Evolutionary conservation across 2,797 vertebrate genomes (phyloP).

Genomic region (Hipposideros larvatus): DNA sequence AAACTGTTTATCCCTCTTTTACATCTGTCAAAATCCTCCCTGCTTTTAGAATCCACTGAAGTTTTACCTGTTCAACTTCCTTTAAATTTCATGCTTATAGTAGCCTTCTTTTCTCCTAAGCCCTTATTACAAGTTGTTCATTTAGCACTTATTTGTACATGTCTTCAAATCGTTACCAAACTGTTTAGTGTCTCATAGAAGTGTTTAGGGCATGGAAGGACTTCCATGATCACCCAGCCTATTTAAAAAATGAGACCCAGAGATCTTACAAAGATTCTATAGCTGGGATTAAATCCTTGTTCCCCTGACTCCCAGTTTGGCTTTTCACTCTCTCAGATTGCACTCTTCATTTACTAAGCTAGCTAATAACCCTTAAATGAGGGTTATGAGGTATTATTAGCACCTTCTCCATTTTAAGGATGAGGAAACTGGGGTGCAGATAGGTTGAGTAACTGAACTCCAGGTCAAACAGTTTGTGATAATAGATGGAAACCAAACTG

Average conservation of each 20-base stretch:
- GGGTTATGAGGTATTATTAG: background rate
- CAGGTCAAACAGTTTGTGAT: background rate
- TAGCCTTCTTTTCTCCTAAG: background rate
- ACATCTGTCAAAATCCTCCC: background rate
- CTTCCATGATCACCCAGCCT: background rate
- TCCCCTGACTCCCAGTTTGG: background rate
- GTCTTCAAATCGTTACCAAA: constrained; percentile 2
- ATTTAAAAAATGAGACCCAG: constrained; percentile 41
- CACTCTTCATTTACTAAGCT: background rate
- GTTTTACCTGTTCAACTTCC: background rate
- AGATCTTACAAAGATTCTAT: constrained; percentile 51
- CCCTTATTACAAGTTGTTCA: background rate
- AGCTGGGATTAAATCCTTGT: background rate
- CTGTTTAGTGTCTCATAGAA: background rate
- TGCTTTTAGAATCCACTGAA: background rate
- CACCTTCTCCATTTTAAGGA: background rate
- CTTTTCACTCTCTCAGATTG: constrained; percentile 12
- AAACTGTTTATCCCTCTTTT: background rate
- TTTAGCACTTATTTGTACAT: background rate
- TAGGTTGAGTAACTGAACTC: background rate
- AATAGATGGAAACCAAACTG: background rate
- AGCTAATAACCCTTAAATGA: background rate
- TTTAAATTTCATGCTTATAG: background rate
- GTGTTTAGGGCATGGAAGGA: constrained; percentile 15
- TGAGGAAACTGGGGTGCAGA: background rate